Base-by-base conservation (phyloP, 2,888 invertebrate genomes). In the Aleiodes alternator region DNA sequence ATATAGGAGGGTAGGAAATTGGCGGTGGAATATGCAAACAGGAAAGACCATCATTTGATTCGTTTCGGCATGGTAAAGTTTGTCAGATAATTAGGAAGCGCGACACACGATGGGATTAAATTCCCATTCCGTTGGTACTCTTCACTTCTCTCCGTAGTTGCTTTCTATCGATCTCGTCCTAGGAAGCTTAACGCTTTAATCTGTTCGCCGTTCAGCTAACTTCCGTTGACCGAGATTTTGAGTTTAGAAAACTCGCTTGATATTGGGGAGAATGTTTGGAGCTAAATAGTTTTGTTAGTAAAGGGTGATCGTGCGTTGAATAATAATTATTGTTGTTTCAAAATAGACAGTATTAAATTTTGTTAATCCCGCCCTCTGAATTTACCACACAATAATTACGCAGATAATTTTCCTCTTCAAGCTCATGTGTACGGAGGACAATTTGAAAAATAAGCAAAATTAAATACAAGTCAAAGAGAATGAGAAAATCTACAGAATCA, bases 321-420 rank as follows among this genome's bases (percentile, higher is more conserved):
- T 85, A 85, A 84, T 84, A 85, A 86, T 86, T 79, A 83, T 81
- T 80, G 76, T 80, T 81, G 82, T 83, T 79, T 77, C 70, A 66
- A 59, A 71, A 78, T 81, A 79, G 80, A 82, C 83, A 81, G 81
- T 80, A 80, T 78, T 70, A 71, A 76, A 80, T 78, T 82, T 81
- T 83, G 23, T 23, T 1, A 23, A 80, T 69, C 69, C 16, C 4
- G n/a, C 8, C 55, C 64, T 14, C 31, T 38, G 61, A 70, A 64
- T 5, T 34, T 14, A 48, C 14, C 8, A 38, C 8, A 5, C 8
- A 7, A 38, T 38, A 38, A 38, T 38, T 38, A 38, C 38, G 38
- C 7, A 43, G 7, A 43, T 0, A 3, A 8, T 43, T 43, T 3
- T 9, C 4, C 9, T 9, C 43, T 8, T 43, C 7, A 8, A 43